Conservation (phyloP, 1,140 invertebrate genomes). For the Drosophila arizonae region DNA sequence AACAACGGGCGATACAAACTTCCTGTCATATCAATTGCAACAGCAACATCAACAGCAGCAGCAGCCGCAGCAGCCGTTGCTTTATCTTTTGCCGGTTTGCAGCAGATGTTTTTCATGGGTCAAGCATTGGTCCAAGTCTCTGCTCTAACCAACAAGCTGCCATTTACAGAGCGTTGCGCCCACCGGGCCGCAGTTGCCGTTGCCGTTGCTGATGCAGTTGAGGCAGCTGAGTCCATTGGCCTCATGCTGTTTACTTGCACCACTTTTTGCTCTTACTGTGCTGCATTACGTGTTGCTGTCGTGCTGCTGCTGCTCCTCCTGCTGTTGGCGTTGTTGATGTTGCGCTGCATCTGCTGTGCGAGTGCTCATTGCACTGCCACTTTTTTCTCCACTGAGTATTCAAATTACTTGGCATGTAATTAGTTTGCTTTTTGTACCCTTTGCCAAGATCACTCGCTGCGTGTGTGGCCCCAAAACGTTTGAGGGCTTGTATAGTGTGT, state of each 20-base stretch:
- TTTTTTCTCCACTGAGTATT: constrained; percentile 68
- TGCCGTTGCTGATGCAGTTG: constrained; percentile 24
- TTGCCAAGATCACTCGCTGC: constrained; percentile 50
- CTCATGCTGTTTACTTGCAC: constrained; percentile 71
- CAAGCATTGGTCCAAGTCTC: constrained; percentile 43
- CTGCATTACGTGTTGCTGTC: constrained; percentile 56
- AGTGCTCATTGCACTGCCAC: constrained; percentile 64
- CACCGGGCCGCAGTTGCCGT: constrained; percentile 32
- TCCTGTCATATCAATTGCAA: constrained; percentile 37
- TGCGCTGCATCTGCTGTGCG: constrained; percentile 45
- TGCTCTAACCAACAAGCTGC: constrained; percentile 43
- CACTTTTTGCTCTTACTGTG: constrained; percentile 60
- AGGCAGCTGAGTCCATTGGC: constrained; percentile 62
- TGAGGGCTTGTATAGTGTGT: constrained; percentile 32
- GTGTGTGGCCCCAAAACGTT: constrained; percentile 66
- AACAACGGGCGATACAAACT: constrained; percentile 25
- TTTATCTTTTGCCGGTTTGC: constrained; percentile 30
- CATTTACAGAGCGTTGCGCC: constrained; percentile 58
- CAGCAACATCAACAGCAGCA: constrained; percentile 16
- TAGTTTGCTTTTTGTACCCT: constrained; percentile 63
- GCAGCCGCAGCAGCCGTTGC: constrained; percentile 21
- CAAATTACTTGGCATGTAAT: constrained; percentile 79
- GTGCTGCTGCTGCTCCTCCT: constrained; percentile 4
- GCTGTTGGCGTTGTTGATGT: constrained; percentile 11
- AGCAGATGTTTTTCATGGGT: constrained; percentile 68